A percentile compares a stretch with the other conserved stretches of the same genome.
Conservation (phyloP, 2,113 vertebrate species). For the Phaethon lepturus region DNA sequence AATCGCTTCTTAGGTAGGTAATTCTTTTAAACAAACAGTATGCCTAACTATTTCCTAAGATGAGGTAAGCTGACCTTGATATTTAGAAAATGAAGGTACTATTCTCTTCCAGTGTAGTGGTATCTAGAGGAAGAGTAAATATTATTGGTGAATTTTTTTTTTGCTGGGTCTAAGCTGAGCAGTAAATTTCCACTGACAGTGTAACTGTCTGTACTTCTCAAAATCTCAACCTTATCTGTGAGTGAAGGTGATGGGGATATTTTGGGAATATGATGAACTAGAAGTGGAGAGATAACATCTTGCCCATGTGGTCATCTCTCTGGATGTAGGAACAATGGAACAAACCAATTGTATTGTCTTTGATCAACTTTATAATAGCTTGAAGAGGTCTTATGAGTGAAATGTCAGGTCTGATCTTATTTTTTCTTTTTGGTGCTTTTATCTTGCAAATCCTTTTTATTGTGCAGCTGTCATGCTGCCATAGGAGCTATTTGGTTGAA, state of each 20-base stretch:
- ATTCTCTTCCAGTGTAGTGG: not conserved
- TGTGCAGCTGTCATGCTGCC: constrained; percentile 20
- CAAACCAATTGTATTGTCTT: not conserved
- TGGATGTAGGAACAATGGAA: not conserved
- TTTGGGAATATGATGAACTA: not conserved
- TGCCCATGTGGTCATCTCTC: not conserved
- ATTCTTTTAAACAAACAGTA: not conserved
- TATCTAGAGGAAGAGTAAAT: not conserved
- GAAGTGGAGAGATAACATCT: not conserved
- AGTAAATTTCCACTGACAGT: not conserved
- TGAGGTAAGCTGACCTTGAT: not conserved
- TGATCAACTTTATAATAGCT: not conserved
- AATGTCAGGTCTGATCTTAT: not conserved
- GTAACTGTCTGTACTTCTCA: not conserved
- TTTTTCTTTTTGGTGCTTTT: constrained; percentile 18
- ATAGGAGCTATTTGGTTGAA: not conserved
- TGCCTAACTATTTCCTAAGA: not conserved
- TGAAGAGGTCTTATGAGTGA: not conserved
- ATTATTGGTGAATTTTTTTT: not conserved
- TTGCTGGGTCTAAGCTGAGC: not conserved
- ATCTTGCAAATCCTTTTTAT: not conserved
- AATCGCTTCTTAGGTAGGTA: not conserved
- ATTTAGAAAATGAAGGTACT: not conserved
- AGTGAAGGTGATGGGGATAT: not conserved
- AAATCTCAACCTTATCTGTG: not conserved